phyloP scores from a whole-genome alignment of 1,140 invertebrate genomes.

The Chrysopa pallens region DNA sequence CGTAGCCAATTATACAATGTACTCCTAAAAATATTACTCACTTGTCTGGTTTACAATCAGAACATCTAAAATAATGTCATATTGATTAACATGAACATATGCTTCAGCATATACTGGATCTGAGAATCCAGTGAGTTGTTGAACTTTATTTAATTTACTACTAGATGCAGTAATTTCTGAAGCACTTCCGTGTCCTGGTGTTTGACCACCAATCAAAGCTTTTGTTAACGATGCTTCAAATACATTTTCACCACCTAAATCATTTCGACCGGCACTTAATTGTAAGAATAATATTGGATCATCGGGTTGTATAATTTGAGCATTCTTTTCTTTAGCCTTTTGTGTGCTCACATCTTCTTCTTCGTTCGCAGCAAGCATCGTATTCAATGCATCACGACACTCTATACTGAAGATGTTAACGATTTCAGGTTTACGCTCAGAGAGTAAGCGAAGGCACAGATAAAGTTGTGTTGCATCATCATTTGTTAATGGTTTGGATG shows the following conservation, averaged over 20 bases:
- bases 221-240: conserved; percentile 91
- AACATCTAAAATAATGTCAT: conserved; percentile 94
- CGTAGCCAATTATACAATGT: too few species aligned
- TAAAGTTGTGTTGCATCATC: conserved; percentile 86
- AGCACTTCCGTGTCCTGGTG: conserved; percentile 8
- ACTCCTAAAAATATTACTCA: conserved; percentile 13
- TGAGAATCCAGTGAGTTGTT: conserved; percentile 98
- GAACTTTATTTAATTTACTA: conserved; percentile 69
- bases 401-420: conserved; percentile 57
- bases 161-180: conserved; percentile 30
- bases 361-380: conserved; percentile 71
- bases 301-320: conserved; percentile 61
- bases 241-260: conserved; percentile 68
- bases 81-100: conserved; percentile 98
- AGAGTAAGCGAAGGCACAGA: conserved; percentile 64
- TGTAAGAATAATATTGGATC: conserved; percentile 78
- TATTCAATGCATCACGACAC: conserved; percentile 64
- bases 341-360: conserved; percentile 39
- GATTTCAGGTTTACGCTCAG: conserved; percentile 50
- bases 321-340: conserved; percentile 50
- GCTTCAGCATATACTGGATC: conserved; percentile 99
- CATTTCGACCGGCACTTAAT: conserved; percentile 48
- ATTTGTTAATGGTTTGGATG: conserved; percentile 70
- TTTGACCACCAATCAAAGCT: conserved; percentile 54
- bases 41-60: conserved; percentile 95